Evolutionary conservation across 1,140 invertebrate species (phyloP).

Genomic region (Belonocnema kinseyi): DNA sequence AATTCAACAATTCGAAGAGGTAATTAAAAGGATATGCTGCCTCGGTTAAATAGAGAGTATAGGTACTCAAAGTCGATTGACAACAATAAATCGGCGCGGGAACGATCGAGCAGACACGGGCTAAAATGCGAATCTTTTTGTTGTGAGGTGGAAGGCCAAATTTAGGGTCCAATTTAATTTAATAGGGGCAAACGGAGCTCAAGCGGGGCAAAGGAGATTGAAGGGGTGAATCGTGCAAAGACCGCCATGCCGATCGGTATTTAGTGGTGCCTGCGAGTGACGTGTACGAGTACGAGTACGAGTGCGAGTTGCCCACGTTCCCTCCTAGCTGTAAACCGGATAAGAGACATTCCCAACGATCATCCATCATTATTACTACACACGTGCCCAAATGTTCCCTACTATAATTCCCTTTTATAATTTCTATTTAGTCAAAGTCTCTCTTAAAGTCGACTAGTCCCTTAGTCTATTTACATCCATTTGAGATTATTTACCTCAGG

Average conservation of each 20-base stretch:
- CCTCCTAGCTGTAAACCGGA: constrained; percentile 3
- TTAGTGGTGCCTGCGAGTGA: constrained; percentile 72
- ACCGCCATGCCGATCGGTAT: constrained; percentile 70
- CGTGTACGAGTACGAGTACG: constrained; percentile 65
- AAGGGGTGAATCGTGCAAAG: constrained; percentile 63
- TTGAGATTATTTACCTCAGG: too few species aligned
- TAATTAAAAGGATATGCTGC: constrained; percentile 60
- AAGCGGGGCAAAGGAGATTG: constrained; percentile 54
- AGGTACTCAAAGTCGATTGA: constrained; percentile 47
- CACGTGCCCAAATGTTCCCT: constrained; percentile 22
- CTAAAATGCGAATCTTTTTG: constrained; percentile 62
- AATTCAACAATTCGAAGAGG: constrained; percentile 48
- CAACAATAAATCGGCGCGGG: constrained; percentile 56
- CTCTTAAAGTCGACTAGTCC: not conserved
- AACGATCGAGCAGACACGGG: constrained; percentile 34
- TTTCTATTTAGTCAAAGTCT: not conserved
- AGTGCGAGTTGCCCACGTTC: constrained; percentile 50
- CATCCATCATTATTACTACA: constrained; percentile 27
- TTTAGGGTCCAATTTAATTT: constrained; percentile 73
- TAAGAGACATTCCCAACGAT: constrained; percentile 29
- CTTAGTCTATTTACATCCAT: not conserved
- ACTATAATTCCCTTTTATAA: not conserved
- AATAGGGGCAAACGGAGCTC: constrained; percentile 62
- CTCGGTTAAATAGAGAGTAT: constrained; percentile 33
- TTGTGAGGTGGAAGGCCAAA: constrained; percentile 55